Evolutionary conservation across 92 coral and sea anemone genomes (phyloP).

Genomic region (Epizoanthus stellaris): DNA sequence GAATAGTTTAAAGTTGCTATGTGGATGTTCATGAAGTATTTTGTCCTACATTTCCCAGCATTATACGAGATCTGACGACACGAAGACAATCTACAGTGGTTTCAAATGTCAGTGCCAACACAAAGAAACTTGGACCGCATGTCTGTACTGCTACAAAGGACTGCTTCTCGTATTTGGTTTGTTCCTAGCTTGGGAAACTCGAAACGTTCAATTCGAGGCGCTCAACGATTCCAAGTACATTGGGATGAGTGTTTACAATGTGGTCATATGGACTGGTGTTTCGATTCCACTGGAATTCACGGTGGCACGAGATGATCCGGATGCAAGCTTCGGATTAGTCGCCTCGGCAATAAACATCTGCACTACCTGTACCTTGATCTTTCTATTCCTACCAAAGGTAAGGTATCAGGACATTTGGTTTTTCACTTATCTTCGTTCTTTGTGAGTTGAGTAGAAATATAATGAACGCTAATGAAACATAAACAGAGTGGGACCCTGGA

Average conservation of each 20-base stretch:
- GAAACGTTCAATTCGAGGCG: slow-evolving; percentile 64
- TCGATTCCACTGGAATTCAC: slow-evolving; percentile 49
- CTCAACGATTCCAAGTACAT: slow-evolving; percentile 83
- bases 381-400: slow-evolving; percentile 82
- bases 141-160: slow-evolving; percentile 58
- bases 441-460: background rate
- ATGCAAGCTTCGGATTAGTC: slow-evolving; percentile 55
- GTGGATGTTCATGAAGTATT: too few species aligned
- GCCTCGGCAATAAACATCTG: slow-evolving; percentile 63
- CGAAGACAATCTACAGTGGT: background rate
- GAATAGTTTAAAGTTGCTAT: too few species aligned
- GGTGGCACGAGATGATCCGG: slow-evolving; percentile 39
- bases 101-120: slow-evolving; percentile 42
- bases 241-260: slow-evolving; percentile 76
- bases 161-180: slow-evolving; percentile 65
- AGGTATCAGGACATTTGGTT: background rate
- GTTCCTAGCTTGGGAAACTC: slow-evolving; percentile 88
- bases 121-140: slow-evolving; percentile 43
- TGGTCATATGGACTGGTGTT: slow-evolving; percentile 59
- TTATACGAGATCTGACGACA: background rate
- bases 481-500: too few species aligned
- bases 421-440: background rate
- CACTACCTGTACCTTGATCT: slow-evolving; percentile 65
- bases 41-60: background rate
- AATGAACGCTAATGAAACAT: background rate